phyloP scores from a whole-genome alignment of 2,888 invertebrate genomes.

The Microctonus brassicae region DNA sequence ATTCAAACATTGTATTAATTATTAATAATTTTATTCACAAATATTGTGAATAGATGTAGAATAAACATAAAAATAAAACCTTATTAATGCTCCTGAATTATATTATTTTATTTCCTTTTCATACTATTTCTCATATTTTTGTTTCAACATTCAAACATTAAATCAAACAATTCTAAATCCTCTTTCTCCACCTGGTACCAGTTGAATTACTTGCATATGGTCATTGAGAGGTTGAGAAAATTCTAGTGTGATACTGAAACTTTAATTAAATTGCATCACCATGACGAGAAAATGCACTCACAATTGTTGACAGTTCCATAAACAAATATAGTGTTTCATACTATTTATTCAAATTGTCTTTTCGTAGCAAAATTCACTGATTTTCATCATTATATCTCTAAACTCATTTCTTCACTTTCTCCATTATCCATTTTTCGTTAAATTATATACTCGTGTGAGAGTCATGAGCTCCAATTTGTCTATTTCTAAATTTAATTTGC shows the following conservation, averaged over 20 bases:
- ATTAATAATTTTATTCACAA: too few species aligned
- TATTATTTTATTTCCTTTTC: too few species aligned
- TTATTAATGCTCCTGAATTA: too few species aligned
- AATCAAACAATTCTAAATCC: too few species aligned
- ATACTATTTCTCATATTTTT: too few species aligned
- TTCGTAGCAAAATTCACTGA: neutral
- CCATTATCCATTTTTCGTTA: neutral
- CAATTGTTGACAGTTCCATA: constrained; percentile 23
- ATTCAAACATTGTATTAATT: too few species aligned
- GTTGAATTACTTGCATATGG: neutral
- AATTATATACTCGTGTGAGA: constrained; percentile 2
- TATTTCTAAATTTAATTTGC: constrained; percentile 12
- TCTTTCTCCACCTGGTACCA: too few species aligned
- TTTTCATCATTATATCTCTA: neutral
- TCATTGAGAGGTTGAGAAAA: constrained; percentile 4
- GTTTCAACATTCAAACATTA: too few species aligned
- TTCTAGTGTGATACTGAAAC: constrained; percentile 30
- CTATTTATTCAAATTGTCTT: neutral
- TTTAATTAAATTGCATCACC: constrained; percentile 46
- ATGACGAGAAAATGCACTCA: constrained; percentile 47
- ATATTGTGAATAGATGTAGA: too few species aligned
- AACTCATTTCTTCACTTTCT: constrained; percentile 28
- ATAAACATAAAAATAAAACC: too few species aligned
- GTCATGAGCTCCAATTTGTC: constrained; percentile 7
- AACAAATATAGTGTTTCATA: constrained; percentile 24